Evolutionary conservation across 1,140 invertebrate species (phyloP).

Genomic region (Neomicropteryx cornuta): DNA sequence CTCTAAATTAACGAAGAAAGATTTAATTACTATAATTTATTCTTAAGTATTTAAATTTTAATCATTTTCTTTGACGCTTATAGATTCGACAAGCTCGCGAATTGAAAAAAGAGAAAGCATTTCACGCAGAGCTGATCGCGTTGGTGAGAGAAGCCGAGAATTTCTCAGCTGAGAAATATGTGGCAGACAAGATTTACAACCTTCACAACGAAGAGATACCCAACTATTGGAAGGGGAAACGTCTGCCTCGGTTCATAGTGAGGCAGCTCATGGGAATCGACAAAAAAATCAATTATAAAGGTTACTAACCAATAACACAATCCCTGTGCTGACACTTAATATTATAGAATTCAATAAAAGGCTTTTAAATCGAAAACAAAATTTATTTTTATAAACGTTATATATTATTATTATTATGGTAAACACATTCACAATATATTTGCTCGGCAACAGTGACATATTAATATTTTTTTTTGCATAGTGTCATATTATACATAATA

Average conservation of each 20-base stretch:
- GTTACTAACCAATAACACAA: no score
- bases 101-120: constrained; percentile 61
- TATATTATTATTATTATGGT: no score
- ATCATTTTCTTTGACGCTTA: constrained; percentile 15
- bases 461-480: no score
- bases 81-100: constrained; percentile 52
- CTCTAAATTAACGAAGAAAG: neutral
- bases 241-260: constrained; percentile 52
- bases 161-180: constrained; percentile 65
- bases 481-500: no score
- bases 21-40: constrained; percentile 8
- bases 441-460: no score
- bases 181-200: constrained; percentile 46
- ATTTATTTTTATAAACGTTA: no score
- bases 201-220: constrained; percentile 52
- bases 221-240: constrained; percentile 49
- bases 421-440: no score
- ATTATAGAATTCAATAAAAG: no score
- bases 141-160: constrained; percentile 59
- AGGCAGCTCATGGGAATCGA: constrained; percentile 37
- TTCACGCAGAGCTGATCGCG: constrained; percentile 55
- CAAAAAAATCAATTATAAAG: constrained; percentile 35
- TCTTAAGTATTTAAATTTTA: constrained; percentile 1
- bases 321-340: no score
- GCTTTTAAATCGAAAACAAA: no score